Evolutionary conservation across 2,888 invertebrate species (phyloP), one percentile per base, ranked within the genome.

Genomic region (Dendrolimus pini): DNA sequence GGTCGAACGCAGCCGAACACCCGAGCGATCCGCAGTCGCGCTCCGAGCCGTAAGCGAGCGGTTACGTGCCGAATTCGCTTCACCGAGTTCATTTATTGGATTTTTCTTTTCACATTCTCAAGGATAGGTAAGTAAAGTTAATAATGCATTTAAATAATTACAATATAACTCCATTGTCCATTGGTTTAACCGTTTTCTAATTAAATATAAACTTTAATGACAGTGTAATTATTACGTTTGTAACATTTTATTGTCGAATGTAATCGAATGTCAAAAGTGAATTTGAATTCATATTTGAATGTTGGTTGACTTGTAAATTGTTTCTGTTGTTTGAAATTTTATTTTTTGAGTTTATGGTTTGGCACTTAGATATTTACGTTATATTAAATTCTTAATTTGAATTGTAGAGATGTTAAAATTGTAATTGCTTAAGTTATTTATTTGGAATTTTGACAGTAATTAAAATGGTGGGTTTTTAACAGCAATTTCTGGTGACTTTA

Each of bases 51-150:
- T 58, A 59, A 55, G 61, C 66, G 65, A 64, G 56, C 66, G 67
- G 62, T 68, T 73, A 72, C 70, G 69, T 73, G 67, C 65, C 71
- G 65, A 59, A 69, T 77, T 78, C 83, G 53, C 57, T 55, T 53
- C 54, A 56, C 58, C 60, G 77, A 69, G 66, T 54, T 54, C 55
- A 62, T 57, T 62, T 62, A 60, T 58, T 59, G 61, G 61, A 65
- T 62, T 59, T 14, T 66, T 63, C 59, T 58, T 56, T 56, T 61
- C 57, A 53, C 53, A 56, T 56, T 59, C 56, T 52, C 42, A 30
- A 30, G 30, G 30, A 30, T 30, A 30, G 30, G 30, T 3, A 47
- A 8, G 9, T 47, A 47, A 47, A 47, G 47, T 47, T 10, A 12
- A 6, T 10, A 47, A 12, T 47, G 12, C 12, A 47, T 47, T 47